These are phyloP conservation scores for Pitangus sulphuratus DNA, from an alignment of 2,797 vertebrate species.

Conservation along the genomic window DNA sequence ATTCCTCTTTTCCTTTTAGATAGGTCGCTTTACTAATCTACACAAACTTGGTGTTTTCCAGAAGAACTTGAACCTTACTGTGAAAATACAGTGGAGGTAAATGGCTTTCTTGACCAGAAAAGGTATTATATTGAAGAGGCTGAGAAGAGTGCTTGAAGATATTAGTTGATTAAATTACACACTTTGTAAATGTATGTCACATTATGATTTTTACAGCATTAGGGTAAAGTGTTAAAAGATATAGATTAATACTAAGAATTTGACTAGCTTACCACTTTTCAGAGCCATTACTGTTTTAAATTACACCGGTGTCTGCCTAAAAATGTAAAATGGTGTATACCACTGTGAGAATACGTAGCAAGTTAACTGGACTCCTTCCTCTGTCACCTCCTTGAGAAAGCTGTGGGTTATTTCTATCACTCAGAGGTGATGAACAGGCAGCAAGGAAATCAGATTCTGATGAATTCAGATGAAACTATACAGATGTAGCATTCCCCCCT, in stretches of 20 bases:
- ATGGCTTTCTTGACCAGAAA: slow-evolving; percentile 1
- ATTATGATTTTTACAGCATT: not conserved
- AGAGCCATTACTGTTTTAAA: not conserved
- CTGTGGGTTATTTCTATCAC: slow-evolving; percentile 54
- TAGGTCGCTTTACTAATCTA: not conserved
- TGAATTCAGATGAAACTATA: slow-evolving; percentile 26
- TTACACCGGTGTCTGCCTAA: not conserved
- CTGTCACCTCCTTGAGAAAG: slow-evolving; percentile 31
- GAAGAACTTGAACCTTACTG: not conserved
- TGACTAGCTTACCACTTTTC: not conserved
- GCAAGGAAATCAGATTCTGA: slow-evolving; percentile 22
- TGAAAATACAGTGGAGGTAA: slow-evolving; percentile 12
- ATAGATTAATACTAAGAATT: slow-evolving; percentile 1
- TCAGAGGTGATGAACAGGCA: slow-evolving; percentile 46
- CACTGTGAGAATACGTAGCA: not conserved
- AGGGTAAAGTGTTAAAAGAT: not conserved
- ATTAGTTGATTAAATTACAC: slow-evolving; percentile 16
- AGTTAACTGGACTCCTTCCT: slow-evolving; percentile 32
- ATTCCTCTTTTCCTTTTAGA: not conserved
- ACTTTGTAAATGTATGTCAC: not conserved
- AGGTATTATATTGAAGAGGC: not conserved
- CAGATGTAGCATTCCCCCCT: not conserved
- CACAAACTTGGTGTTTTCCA: not conserved
- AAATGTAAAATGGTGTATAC: not conserved
- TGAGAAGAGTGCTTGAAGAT: not conserved